phyloP scores from a whole-genome alignment of 2,888 invertebrate genomes.

The Hydropsyche betteni region DNA sequence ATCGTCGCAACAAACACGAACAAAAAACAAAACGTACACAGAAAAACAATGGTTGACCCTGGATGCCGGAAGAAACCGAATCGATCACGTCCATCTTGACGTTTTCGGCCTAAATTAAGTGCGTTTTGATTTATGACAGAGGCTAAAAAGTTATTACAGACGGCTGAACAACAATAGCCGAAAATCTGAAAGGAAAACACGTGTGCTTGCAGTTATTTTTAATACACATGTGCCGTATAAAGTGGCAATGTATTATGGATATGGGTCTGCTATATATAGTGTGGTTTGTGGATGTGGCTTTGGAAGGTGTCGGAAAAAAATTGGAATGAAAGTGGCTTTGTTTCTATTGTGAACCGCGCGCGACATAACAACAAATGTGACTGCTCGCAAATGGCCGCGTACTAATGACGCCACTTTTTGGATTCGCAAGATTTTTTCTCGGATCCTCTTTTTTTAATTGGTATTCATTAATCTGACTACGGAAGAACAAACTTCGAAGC shows the following conservation, averaged over 20 bases:
- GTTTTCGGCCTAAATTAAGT: neutral
- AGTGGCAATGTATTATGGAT: too few relatives aligned
- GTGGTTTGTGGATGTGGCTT: neutral
- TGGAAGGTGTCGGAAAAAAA: neutral
- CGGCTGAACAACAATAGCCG: neutral
- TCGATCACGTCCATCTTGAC: slow-evolving; percentile 20
- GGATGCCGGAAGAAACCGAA: neutral
- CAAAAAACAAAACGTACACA: neutral
- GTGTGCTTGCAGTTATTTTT: neutral
- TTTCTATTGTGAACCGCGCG: slow-evolving; percentile 2
- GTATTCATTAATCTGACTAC: too few relatives aligned
- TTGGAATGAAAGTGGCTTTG: neutral
- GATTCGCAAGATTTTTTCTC: neutral
- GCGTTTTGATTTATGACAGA: slow-evolving; percentile 16
- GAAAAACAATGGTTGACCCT: neutral
- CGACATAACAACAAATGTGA: slow-evolving; percentile 37
- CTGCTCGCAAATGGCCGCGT: slow-evolving; percentile 37
- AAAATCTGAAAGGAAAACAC: neutral
- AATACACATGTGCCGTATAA: neutral
- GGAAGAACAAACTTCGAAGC: too few relatives aligned
- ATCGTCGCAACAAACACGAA: neutral
- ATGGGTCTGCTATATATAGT: too few relatives aligned
- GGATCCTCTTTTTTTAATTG: too few relatives aligned
- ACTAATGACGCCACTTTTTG: slow-evolving; percentile 34
- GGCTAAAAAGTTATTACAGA: slow-evolving; percentile 14